A percentile compares a stretch with the other conserved stretches of the same genome.
Evolutionary conservation across 1,140 invertebrate species (phyloP).

Genomic region (Orussus abietinus): DNA sequence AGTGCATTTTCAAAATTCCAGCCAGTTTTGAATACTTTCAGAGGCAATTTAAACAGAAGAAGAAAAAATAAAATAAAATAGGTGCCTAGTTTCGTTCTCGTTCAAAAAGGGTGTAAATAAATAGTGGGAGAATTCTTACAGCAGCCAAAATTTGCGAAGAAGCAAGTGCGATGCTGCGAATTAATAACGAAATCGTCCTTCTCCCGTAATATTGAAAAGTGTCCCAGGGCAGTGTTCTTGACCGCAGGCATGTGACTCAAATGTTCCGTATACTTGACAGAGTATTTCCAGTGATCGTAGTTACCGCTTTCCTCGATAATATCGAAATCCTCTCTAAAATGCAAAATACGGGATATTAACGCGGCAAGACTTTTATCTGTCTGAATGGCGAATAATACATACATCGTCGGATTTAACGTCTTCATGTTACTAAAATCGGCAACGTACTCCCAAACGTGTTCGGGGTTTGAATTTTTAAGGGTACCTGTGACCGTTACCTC

Average conservation of each 20-base stretch:
- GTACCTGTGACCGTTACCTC: conserved; percentile 38
- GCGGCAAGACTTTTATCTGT: too few species aligned
- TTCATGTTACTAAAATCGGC: conserved; percentile 72
- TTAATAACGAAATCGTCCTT: conserved; percentile 52
- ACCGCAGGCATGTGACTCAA: conserved; percentile 63
- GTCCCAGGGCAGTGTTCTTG: conserved; percentile 55
- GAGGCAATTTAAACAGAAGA: too few species aligned
- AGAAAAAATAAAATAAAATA: too few species aligned
- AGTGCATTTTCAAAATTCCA: too few species aligned
- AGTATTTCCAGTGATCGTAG: conserved; percentile 67
- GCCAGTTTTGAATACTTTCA: too few species aligned
- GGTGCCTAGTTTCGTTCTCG: too few species aligned
- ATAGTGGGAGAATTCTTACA: conserved; percentile 62
- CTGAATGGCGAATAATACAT: conserved; percentile 36
- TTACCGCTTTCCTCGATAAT: conserved; percentile 63
- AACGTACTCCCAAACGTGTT: conserved; percentile 67
- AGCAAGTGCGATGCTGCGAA: conserved; percentile 63
- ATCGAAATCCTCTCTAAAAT: conserved; percentile 59
- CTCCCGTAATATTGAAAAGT: conserved; percentile 58
- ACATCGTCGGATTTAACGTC: conserved; percentile 70
- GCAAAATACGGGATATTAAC: conserved; percentile 16
- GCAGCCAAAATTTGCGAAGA: conserved; percentile 57
- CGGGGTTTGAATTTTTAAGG: conserved; percentile 55
- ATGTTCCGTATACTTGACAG: conserved; percentile 62
- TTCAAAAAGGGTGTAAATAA: too few species aligned